A percentile compares a stretch with the other conserved stretches of the same genome.
Evolutionary conservation across 1,140 invertebrate species (phyloP).

Genomic region (Trichonephila clavata): DNA sequence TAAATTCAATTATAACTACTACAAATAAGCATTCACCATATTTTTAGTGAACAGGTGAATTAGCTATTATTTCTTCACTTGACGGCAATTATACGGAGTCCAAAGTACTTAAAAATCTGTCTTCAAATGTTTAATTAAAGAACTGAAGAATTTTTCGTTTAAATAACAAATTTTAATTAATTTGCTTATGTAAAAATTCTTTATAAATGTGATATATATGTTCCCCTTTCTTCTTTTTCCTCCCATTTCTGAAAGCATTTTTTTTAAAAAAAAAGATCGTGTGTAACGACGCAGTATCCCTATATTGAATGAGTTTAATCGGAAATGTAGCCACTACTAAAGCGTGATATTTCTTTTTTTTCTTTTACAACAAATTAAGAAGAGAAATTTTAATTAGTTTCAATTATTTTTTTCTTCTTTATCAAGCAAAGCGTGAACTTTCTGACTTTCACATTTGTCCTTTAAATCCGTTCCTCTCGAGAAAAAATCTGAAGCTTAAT

Average conservation of each 20-base stretch:
- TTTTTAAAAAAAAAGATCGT: background rate
- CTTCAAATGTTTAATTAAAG: too few relatives aligned
- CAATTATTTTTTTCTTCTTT: background rate
- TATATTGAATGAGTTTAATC: background rate
- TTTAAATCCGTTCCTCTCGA: background rate
- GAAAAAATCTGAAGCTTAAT: background rate
- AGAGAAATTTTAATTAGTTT: constrained; percentile 34
- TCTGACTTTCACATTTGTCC: background rate
- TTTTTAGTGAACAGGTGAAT: too few relatives aligned
- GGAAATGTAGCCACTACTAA: background rate
- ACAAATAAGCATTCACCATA: too few relatives aligned
- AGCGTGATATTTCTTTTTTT: background rate
- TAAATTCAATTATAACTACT: too few relatives aligned
- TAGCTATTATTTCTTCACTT: too few relatives aligned
- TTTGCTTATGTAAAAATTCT: background rate
- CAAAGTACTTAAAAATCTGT: too few relatives aligned
- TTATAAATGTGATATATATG: background rate
- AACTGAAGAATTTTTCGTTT: background rate
- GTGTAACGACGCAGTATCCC: background rate
- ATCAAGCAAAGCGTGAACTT: background rate
- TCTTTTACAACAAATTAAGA: constrained; percentile 4
- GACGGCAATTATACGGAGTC: too few relatives aligned
- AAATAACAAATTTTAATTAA: constrained; percentile 9
- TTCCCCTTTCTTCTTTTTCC: background rate
- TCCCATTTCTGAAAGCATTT: background rate